These are phyloP conservation scores for Drosophila novamexicana DNA, from an alignment of 1,140 invertebrate species.

Conservation along the genomic window DNA sequence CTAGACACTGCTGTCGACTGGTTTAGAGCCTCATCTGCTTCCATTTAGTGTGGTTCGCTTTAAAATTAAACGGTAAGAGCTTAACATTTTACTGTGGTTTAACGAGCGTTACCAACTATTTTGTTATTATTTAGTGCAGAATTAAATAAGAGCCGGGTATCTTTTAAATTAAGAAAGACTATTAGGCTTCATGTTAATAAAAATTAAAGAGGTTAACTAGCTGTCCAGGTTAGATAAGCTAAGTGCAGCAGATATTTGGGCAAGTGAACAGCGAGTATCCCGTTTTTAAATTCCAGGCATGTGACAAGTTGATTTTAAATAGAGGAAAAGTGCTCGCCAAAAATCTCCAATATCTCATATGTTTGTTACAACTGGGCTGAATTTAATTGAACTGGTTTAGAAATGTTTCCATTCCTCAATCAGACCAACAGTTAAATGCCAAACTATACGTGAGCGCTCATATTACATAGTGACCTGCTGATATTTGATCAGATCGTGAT, in stretches of 20 bases:
- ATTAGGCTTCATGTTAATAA: too few relatives aligned
- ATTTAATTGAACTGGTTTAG: background rate
- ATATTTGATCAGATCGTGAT: constrained; percentile 29
- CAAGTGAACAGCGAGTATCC: too few relatives aligned
- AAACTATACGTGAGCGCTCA: background rate
- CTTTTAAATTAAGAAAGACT: too few relatives aligned
- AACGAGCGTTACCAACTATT: constrained; percentile 40
- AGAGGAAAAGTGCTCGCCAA: too few relatives aligned
- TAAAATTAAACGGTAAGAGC: constrained; percentile 65
- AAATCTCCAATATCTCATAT: background rate
- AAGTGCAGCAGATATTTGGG: too few relatives aligned
- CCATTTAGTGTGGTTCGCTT: constrained; percentile 46
- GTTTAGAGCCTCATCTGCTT: constrained; percentile 15
- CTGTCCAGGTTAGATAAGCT: too few relatives aligned
- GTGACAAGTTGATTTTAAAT: too few relatives aligned
- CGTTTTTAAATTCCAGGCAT: too few relatives aligned
- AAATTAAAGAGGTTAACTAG: too few relatives aligned
- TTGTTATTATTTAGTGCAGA: constrained; percentile 17
- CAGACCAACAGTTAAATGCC: constrained; percentile 2
- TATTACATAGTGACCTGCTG: constrained; percentile 18
- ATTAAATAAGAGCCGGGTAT: too few relatives aligned
- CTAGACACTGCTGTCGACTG: constrained; percentile 26
- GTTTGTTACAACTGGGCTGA: background rate
- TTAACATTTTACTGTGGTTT: constrained; percentile 63
- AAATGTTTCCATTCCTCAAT: constrained; percentile 24